Conservation (phyloP, 2,113 vertebrate genomes). For the Hippolais icterina region DNA sequence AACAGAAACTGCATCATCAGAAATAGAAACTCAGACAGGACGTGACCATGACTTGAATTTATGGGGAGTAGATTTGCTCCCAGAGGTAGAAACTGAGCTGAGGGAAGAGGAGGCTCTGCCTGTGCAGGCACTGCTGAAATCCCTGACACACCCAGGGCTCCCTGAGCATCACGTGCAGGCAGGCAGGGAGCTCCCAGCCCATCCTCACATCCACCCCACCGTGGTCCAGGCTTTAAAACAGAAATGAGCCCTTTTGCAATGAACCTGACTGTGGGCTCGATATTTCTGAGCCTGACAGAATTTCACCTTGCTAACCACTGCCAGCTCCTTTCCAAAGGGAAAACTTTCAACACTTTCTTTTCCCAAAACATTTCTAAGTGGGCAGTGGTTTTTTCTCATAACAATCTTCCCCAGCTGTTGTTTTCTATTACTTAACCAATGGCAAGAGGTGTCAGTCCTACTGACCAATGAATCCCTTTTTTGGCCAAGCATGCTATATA, state of each 20-base stretch:
- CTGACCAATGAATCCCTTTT: too few species aligned
- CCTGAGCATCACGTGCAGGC: not conserved
- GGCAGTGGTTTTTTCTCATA: too few species aligned
- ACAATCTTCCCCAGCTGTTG: too few species aligned
- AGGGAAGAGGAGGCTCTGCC: not conserved
- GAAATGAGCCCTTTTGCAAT: not conserved
- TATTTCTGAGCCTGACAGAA: too few species aligned
- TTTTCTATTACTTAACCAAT: too few species aligned
- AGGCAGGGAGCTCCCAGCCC: not conserved
- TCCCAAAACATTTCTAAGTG: too few species aligned
- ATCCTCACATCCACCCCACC: not conserved
- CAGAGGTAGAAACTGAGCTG: not conserved
- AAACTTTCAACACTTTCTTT: too few species aligned
- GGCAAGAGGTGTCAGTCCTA: too few species aligned
- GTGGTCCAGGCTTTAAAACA: not conserved
- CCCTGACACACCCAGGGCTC: rapidly evolving
- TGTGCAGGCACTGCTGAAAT: not conserved
- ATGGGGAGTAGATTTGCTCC: not conserved
- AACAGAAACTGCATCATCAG: not conserved
- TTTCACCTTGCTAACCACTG: too few species aligned
- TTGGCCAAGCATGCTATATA: too few species aligned
- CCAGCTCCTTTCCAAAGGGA: too few species aligned
- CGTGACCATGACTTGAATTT: not conserved
- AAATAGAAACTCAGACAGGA: not conserved
- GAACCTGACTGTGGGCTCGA: not conserved